Evolutionary conservation across 2,888 invertebrate species (phyloP).

Genomic region (Limenitis camilla): DNA sequence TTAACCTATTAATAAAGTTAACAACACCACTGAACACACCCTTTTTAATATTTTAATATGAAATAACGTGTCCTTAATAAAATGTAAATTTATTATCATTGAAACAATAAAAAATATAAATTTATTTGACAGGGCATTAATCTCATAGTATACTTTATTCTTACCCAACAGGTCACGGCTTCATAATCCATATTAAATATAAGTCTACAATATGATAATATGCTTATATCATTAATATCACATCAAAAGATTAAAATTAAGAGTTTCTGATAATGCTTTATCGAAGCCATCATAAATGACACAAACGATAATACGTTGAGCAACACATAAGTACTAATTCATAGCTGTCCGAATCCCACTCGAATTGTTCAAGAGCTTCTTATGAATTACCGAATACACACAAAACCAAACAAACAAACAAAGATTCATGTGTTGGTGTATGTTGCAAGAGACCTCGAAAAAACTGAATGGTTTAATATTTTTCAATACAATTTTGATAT

Average conservation of each 20-base stretch:
- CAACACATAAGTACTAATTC: constrained; percentile 21
- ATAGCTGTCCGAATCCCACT: constrained; percentile 40
- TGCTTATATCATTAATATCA: not conserved
- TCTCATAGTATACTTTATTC: too few relatives aligned
- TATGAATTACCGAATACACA: constrained; percentile 60
- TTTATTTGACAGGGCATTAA: too few relatives aligned
- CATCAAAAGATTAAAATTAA: not conserved
- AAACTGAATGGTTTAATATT: constrained; percentile 12
- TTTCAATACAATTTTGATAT: too few relatives aligned
- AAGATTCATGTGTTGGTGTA: constrained; percentile 44
- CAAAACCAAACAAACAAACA: constrained; percentile 53
- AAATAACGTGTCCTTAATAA: too few relatives aligned
- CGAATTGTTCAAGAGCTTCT: constrained; percentile 52
- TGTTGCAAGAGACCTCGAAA: constrained; percentile 55
- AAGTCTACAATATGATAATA: not conserved
- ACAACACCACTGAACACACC: too few relatives aligned
- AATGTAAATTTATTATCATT: too few relatives aligned
- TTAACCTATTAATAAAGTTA: too few relatives aligned
- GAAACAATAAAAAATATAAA: too few relatives aligned
- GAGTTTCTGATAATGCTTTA: not conserved
- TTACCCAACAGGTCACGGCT: not conserved
- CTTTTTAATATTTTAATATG: too few relatives aligned
- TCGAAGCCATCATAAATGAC: constrained; percentile 1
- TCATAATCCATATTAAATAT: constrained; percentile 2
- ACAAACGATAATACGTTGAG: constrained; percentile 10